Base-by-base conservation (phyloP, 2,797 vertebrate species). In the Anabacerthia variegaticeps region DNA sequence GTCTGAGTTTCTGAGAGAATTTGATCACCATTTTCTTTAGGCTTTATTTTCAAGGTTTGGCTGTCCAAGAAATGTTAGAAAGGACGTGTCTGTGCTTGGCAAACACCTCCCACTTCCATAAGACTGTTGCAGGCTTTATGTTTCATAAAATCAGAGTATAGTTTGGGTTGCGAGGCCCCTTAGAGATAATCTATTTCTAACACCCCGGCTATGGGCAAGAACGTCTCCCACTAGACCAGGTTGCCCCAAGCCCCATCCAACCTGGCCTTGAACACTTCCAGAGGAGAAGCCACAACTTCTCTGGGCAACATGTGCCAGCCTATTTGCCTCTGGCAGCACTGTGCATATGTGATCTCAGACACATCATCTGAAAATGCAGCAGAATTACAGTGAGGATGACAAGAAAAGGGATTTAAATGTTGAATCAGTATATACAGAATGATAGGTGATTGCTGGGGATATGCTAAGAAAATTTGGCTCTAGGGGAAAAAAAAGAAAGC, bases 371-470 rank as follows among this genome's bases (percentile, higher is more conserved):
- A 46, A 86, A 93, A 39, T 5, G 1, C 14, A 59, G 52, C 8
- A 41, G 49, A 84, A 78, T 84, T 62, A 43, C n/a, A 68, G 18
- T 5, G 58, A 58, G 22, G 37, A 43, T 91, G 39, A 72, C 49
- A 52, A 15, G 27, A 62, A 78, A 80, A 92, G 11, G 9, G 12
- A 82, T 88, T 94, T 73, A 48, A 76, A 72, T 32, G 26, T 48
- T 62, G 66, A 88, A 59, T 44, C 44, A 10, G 28, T 37, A n/a
- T 69, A 52, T 82, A 72, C 11, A 73, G 39, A 87, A 73, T 22
- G 30, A 76, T 58, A 73, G 80, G 77, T 76, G 66, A 58, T 85
- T 95, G 94, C 36, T 69, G 66, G 72, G 19, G 48, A 37, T 82
- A 55, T 30, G n/a, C 16, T 59, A 75, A 55, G 84, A 82, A 95